These are phyloP conservation scores for Xestobium rufovillosum DNA, from an alignment of 2,888 invertebrate genomes.

Conservation along the genomic window DNA sequence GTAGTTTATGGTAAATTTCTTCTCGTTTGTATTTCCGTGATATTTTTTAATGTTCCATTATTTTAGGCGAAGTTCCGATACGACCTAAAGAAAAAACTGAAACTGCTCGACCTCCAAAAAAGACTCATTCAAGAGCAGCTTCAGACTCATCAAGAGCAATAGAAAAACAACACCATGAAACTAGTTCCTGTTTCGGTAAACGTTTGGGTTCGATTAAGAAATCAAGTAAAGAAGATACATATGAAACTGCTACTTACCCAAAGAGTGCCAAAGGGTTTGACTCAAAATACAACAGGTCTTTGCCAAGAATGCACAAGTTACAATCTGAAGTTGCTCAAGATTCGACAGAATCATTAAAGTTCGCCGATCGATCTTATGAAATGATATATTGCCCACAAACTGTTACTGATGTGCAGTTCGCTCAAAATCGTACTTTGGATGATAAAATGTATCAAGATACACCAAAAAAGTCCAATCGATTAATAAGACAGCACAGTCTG, in stretches of 20 bases:
- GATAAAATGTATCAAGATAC: slow-evolving; percentile 30
- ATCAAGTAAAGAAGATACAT: slow-evolving; percentile 27
- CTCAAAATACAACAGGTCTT: slow-evolving; percentile 34
- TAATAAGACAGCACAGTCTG: slow-evolving; percentile 36
- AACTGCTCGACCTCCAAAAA: slow-evolving; percentile 3
- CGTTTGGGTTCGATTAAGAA: slow-evolving; percentile 37
- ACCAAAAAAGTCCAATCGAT: slow-evolving; percentile 31
- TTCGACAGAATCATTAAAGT: slow-evolving; percentile 17
- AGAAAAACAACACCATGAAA: slow-evolving; percentile 17
- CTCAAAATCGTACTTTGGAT: slow-evolving; percentile 36
- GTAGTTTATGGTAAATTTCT: slow-evolving; percentile 47
- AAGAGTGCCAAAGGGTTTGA: slow-evolving; percentile 32
- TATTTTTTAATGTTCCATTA: background rate
- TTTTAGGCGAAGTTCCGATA: slow-evolving; percentile 36
- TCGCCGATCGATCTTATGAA: slow-evolving; percentile 35
- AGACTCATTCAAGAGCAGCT: slow-evolving; percentile 27
- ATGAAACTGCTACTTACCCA: slow-evolving; percentile 33
- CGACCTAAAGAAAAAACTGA: slow-evolving; percentile 29
- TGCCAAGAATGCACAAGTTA: slow-evolving; percentile 37
- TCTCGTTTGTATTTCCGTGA: background rate
- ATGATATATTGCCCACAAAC: slow-evolving; percentile 41
- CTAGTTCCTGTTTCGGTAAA: slow-evolving; percentile 41
- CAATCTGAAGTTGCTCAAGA: slow-evolving; percentile 25
- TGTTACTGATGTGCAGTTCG: slow-evolving; percentile 38
- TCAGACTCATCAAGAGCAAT: slow-evolving; percentile 26